These are phyloP conservation scores for Nannospalax galili DNA, from an alignment of 2,113 vertebrate genomes.

Conservation along the genomic window DNA sequence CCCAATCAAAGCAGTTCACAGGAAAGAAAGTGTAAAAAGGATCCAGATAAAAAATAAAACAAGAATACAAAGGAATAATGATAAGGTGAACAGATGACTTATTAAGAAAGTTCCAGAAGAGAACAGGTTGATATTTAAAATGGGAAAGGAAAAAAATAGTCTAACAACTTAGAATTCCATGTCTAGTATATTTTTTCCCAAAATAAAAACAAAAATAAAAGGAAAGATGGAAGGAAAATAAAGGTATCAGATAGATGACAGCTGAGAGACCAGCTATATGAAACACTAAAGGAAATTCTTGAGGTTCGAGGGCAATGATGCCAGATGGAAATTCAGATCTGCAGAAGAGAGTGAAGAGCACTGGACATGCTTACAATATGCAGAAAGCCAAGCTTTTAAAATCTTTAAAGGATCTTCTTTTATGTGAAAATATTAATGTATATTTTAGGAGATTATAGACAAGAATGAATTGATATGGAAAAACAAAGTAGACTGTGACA, in stretches of 20 bases:
- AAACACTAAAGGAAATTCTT: not conserved
- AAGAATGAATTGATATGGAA: not conserved
- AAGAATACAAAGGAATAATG: not conserved
- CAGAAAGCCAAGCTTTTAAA: not conserved
- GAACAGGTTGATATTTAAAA: not conserved
- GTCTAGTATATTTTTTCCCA: not conserved
- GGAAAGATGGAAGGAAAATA: not conserved
- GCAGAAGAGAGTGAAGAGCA: not conserved
- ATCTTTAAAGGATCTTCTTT: not conserved
- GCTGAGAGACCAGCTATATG: not conserved
- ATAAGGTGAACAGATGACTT: not conserved
- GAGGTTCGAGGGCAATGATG: not conserved
- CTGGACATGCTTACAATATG: not conserved
- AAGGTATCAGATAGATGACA: not conserved
- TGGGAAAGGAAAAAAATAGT: not conserved
- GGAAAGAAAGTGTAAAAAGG: not conserved
- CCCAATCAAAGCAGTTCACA: not conserved
- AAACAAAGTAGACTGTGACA: not conserved
- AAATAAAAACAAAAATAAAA: slow-evolving; percentile 2
- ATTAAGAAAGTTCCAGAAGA: slow-evolving; percentile 8
- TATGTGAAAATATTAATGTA: not conserved
- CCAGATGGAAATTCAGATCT: not conserved
- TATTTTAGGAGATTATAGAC: not conserved
- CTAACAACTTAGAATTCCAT: not conserved
- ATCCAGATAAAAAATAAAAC: not conserved